Conservation (phyloP, 2,888 invertebrate genomes). For the Smittia sp. region DNA sequence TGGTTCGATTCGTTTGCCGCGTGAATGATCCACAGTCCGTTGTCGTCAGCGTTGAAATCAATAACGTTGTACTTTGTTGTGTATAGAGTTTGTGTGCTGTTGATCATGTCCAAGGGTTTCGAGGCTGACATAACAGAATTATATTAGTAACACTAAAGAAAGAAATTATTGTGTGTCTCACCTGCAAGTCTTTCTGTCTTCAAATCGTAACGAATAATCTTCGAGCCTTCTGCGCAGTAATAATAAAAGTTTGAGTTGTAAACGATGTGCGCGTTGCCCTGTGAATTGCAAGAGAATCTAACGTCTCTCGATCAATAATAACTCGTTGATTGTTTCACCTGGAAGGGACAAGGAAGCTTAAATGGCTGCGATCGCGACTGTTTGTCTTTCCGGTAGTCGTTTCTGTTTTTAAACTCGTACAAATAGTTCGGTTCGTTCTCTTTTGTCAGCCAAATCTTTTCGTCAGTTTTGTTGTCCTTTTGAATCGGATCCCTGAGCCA, state of each 20-base stretch:
- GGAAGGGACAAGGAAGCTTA: conserved; percentile 44
- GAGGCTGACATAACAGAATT: neutral
- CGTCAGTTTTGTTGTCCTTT: conserved; percentile 48
- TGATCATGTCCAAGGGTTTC: neutral
- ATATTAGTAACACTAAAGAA: neutral
- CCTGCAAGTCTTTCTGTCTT: conserved; percentile 52
- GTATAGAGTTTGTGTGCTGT: conserved; percentile 63
- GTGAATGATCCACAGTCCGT: conserved; percentile 95
- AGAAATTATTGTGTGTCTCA: too few relatives aligned
- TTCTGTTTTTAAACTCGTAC: conserved; percentile 74
- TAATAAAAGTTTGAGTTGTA: conserved; percentile 95
- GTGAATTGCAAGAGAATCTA: conserved; percentile 49
- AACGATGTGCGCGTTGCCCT: conserved; percentile 93
- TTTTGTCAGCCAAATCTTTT: conserved; percentile 81
- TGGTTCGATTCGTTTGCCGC: conserved; percentile 75
- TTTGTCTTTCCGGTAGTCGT: conserved; percentile 61
- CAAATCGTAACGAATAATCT: conserved; percentile 65
- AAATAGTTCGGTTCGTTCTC: conserved; percentile 71
- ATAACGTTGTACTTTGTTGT: conserved; percentile 78
- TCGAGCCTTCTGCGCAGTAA: conserved; percentile 62
- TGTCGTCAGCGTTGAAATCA: conserved; percentile 94
- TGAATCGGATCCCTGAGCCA: conserved; percentile 77
- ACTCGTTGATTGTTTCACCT: neutral
- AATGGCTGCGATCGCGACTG: conserved; percentile 54
- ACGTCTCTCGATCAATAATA: conserved; percentile 41